Evolutionary conservation across 2,797 vertebrate genomes (phyloP), one percentile per base, ranked within the genome.

Genomic region (Pelochelys cantorii): DNA sequence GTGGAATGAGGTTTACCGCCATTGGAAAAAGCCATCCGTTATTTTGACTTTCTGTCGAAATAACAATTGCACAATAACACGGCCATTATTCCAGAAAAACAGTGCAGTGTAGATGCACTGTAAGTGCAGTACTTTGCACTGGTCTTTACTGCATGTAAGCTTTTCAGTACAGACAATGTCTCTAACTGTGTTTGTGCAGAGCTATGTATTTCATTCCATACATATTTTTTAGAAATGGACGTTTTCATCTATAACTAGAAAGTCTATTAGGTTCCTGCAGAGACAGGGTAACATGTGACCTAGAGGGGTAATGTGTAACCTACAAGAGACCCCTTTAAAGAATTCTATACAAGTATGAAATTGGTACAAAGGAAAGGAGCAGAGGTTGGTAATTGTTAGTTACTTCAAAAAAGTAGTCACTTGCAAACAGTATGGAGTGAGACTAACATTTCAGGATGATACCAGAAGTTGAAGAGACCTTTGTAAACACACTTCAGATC

Each of bases 371-470:
- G 56, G 5, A 81, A 81, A 81, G 25, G 15, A 81, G 34, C 37
- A 59, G 9, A 48, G 56, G 37, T 29, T 48, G 80, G 9, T 48
- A 60, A 59, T 15, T 59, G 42, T 57, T 13, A 82, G 37, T 62
- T 88, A 80, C 79, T 79, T 91, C 83, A 83, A 65, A 91, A 75
- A 8, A 78, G 79, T 4, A 81, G 81, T 55, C 89, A 87, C n/a
- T 84, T 56, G 31, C 62, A 94, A 34, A 81, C 31, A 52, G 18
- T 13, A 55, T 15, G 6, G 15, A 79, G 52, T 23, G 89, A 75
- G 62, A 90, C 12, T 77, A 92, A 83, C 34, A 42, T 84, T 81
- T 60, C 82, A 83, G 81, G 53, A 83, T 78, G 55, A 77, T 3
- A 86, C 85, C 13, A 60, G 42, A 42, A 77, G 25, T 52, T 77